phyloP scores from a whole-genome alignment of 2,113 vertebrate genomes.

The Myanophis thanlyinensis region DNA sequence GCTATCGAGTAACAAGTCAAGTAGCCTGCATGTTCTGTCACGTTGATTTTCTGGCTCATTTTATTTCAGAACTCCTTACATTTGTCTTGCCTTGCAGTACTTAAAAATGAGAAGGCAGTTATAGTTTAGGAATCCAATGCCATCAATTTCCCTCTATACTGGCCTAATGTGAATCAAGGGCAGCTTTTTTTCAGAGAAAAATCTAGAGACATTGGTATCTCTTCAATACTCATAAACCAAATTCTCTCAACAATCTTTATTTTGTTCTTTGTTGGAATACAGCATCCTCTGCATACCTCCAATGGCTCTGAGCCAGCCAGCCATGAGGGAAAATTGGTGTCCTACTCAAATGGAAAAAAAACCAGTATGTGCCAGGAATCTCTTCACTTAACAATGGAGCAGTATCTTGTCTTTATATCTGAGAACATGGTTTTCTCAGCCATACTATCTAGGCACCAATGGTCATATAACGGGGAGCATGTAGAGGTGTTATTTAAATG shows the following conservation, averaged over 20 bases:
- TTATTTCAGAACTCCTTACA: background rate
- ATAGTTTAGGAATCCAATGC: background rate
- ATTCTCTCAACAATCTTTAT: background rate
- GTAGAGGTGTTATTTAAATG: background rate
- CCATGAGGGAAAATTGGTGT: background rate
- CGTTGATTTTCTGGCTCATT: background rate
- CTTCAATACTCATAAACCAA: background rate
- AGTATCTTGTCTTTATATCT: background rate
- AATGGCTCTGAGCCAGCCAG: background rate
- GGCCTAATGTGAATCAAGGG: background rate
- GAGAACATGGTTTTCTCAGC: background rate
- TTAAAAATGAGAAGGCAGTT: background rate
- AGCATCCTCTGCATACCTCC: background rate
- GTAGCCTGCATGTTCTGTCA: background rate
- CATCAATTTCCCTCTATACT: too few relatives aligned
- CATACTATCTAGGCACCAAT: background rate
- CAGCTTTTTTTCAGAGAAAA: background rate
- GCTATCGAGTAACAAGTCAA: background rate
- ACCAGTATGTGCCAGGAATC: background rate
- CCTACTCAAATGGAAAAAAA: background rate
- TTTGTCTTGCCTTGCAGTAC: background rate
- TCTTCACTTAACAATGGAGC: background rate
- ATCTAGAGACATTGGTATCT: background rate
- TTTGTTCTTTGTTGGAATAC: background rate
- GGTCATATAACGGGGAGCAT: background rate